Evolutionary conservation across 2,797 vertebrate genomes (phyloP).

Genomic region (Pseudochirops corinnae): DNA sequence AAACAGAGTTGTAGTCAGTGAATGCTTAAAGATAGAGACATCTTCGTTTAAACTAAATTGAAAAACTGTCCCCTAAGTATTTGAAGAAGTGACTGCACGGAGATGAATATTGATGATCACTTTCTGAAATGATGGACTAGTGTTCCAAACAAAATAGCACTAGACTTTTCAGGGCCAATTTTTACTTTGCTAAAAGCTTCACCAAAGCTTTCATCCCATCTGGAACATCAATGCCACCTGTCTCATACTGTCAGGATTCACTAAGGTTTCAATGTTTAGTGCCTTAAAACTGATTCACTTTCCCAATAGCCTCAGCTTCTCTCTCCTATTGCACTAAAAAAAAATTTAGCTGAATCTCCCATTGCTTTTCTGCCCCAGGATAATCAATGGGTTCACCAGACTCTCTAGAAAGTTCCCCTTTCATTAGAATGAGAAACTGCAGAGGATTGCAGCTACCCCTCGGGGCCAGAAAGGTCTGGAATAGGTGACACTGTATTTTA

Average conservation of each 20-base stretch:
- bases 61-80: background rate
- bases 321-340: too few species aligned
- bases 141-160: background rate
- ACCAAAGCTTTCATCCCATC: background rate
- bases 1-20: background rate
- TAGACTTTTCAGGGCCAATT: slow-evolving; percentile 33
- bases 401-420: fast-evolving
- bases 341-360: background rate
- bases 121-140: slow-evolving; percentile 22
- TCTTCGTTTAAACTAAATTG: background rate
- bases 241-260: background rate
- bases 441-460: background rate
- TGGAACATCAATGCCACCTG: background rate
- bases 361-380: background rate
- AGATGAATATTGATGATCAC: slow-evolving; percentile 19
- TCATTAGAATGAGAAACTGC: background rate
- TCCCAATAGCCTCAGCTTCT: fast-evolving
- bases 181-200: slow-evolving; percentile 40
- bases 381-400: background rate
- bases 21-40: background rate
- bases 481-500: slow-evolving; percentile 46
- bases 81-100: background rate
- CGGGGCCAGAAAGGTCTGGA: slow-evolving; percentile 1
- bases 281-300: background rate
- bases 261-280: background rate